Base-by-base conservation (phyloP, 2,797 vertebrate species). In the Allobates femoralis region DNA sequence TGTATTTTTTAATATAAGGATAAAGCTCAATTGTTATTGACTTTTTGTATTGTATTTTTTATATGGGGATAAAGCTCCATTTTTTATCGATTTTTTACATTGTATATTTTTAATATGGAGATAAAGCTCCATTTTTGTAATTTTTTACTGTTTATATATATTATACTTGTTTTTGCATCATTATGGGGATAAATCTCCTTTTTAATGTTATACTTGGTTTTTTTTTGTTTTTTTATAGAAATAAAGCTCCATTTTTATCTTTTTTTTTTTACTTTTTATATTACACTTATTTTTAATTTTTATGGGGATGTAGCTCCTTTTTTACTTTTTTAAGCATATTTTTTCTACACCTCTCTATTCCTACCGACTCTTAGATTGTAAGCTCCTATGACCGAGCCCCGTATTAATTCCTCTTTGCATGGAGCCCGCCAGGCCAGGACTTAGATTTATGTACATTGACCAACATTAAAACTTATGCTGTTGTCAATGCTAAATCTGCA, bases 401-500 rank as follows among this genome's bases (percentile, higher is more conserved):
- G 16, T 37, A 21, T 19, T 69, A 16, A 23, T 74, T 51, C 23
- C 5, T 50, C 30, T 32, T 4, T 19, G 28, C 5, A 16, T 19
- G 64, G 12, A 67, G 30, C 15, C 30, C 16, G 18, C 1, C 16
- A 32, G 32, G 18, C 15, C 46, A 30, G 46, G 5, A n/a, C 15
- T 3, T 26, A 69, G 66, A 82, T 56, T 83, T 56, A 73, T 46
- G 53, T n/a, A 46, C 23, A 3, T 18, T 37, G 56, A 11, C 3
- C 30, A 14, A 26, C 74, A 71, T n/a, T 60, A 60, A 26, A 41
- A 58, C 23, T 19, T 53, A 14, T 26, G 32, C 53, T 56, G 23
- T 41, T 64, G 64, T 71, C 51, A 28, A 58, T n/a, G 12, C 64
- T 82, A 71, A 71, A 82, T 82, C 80, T 51, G 41, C 19, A 34